Base-by-base conservation (phyloP, 2,888 invertebrate genomes). In the Orgyia antiqua region DNA sequence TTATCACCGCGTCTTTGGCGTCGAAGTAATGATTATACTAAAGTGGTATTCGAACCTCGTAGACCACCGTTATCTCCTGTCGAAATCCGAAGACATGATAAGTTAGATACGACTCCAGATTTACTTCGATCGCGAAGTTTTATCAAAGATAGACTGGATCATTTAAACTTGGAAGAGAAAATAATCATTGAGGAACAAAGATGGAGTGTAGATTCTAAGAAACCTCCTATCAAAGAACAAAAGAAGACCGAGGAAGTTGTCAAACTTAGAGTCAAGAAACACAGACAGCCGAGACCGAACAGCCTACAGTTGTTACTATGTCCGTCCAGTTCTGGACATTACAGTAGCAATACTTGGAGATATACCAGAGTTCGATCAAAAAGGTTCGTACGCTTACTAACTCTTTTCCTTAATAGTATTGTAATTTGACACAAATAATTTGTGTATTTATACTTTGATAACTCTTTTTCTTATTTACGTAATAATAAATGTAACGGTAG, bases 291-390 rank as follows among this genome's bases (percentile, higher is more conserved):
- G 9, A 52, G 86, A 24, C 87, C 87, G 4, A 84, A 84, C 38
- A 87, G 87, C 38, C 53, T 87, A 21, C 87, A 87, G 61, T 45
- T 87, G 48, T 39, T 87, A 26, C 54, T 86, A 8, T 87, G 87
- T 42, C 83, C 82, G 1, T 82, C 83, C 1, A 74, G 68, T 30
- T 82, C 83, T 6, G 84, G 86, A 32, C 86, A 84, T 38, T 84
- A 86, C 40, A 83, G 80, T 47, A 86, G 86, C 40, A 76, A 68
- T 31, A 86, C 86, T 5, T 86, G 86, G 84, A 65, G 84, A 36
- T 86, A 86, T 42, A 84, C 84, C 19, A 68, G 82, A 39, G 80
- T 83, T 20, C 64, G 86, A 10, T 84, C 86, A 0, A 79, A 77
- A 51, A 84, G 86, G 86, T 86, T 53, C 36, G 76, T 51, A 25